phyloP scores from a whole-genome alignment of 1,140 invertebrate genomes.

The Metaphire vulgaris region DNA sequence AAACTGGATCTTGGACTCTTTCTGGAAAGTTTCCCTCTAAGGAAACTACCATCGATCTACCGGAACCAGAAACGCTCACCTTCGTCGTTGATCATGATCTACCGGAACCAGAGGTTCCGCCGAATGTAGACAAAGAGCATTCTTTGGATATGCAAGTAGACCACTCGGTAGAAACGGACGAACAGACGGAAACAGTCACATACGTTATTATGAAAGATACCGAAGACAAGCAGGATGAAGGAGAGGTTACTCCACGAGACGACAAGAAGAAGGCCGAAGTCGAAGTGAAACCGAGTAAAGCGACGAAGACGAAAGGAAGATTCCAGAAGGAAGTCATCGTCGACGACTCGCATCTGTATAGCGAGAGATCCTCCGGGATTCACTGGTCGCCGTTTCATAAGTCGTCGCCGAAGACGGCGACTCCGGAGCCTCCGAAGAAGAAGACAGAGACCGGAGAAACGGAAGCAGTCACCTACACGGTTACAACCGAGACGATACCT shows the following conservation, averaged over 20 bases:
- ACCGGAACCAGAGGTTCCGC: no score
- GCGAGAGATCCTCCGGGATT: neutral
- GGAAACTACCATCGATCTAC: no score
- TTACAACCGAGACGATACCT: neutral
- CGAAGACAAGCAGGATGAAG: neutral
- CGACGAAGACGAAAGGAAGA: neutral
- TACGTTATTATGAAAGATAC: neutral
- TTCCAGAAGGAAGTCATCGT: constrained; percentile 8
- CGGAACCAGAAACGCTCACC: no score
- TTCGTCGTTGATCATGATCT: no score
- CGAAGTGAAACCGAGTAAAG: neutral
- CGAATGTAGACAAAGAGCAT: no score
- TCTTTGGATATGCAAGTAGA: no score
- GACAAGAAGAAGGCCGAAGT: neutral
- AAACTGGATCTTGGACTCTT: no score
- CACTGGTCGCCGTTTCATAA: neutral
- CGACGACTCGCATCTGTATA: constrained; percentile 13
- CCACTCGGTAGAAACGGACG: no score
- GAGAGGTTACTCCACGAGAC: neutral
- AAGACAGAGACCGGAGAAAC: neutral
- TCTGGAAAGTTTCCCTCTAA: no score
- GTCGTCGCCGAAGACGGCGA: neutral
- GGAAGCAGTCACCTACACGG: neutral
- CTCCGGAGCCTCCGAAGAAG: neutral
- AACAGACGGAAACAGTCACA: neutral